These are phyloP conservation scores for Leptonema lineaticorne DNA, from an alignment of 1,140 invertebrate species.

Conservation along the genomic window DNA sequence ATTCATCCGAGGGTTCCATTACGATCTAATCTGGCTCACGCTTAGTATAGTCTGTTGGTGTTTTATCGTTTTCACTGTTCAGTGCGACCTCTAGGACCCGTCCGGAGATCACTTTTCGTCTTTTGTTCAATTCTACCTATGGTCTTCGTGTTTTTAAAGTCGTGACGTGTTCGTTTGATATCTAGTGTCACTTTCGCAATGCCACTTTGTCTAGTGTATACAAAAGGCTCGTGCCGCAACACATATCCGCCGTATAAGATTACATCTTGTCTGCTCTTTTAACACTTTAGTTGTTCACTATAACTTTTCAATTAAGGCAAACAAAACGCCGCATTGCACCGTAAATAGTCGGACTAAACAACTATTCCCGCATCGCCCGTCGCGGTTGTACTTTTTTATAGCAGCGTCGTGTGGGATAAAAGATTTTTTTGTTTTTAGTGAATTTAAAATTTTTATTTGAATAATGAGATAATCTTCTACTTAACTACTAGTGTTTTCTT, in stretches of 20 bases:
- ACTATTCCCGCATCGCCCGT: too few relatives aligned
- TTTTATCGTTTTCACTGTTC: neutral
- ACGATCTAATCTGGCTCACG: neutral
- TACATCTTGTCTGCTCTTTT: neutral
- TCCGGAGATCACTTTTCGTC: neutral
- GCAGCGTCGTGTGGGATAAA: too few relatives aligned
- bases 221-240: neutral
- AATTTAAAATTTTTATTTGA: too few relatives aligned
- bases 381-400: too few relatives aligned
- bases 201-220: neutral
- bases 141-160: neutral
- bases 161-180: neutral
- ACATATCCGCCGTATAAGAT: neutral
- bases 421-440: too few relatives aligned
- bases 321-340: too few relatives aligned
- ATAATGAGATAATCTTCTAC: too few relatives aligned
- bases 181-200: constrained; percentile 10
- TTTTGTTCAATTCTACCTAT: neutral
- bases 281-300: too few relatives aligned
- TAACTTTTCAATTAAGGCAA: too few relatives aligned
- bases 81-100: neutral
- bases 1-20: too few relatives aligned
- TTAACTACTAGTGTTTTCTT: too few relatives aligned
- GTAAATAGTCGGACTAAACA: too few relatives aligned
- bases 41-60: neutral